Conservation (phyloP, 53 echinoderm and acorn worm genomes). For the Luidia sarsii region DNA sequence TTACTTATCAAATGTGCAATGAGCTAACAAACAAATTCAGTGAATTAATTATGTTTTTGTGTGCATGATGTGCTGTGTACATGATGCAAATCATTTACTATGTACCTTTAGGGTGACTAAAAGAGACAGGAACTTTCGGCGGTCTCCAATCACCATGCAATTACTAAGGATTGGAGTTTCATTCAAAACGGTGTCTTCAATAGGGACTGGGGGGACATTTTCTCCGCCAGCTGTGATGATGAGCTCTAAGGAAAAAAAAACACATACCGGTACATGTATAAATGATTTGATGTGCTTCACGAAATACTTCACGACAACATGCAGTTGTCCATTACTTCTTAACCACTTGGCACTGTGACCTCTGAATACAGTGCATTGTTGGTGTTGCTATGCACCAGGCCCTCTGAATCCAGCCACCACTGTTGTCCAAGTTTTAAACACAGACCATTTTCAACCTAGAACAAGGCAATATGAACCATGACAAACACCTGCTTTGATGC, state of each 20-base stretch:
- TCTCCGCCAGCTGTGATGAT: slow-evolving; percentile 99
- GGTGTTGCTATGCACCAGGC: no score
- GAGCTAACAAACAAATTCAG: not conserved
- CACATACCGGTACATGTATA: not conserved
- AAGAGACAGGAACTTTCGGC: slow-evolving; percentile 85
- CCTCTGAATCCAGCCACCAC: no score
- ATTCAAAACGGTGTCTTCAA: slow-evolving; percentile 85
- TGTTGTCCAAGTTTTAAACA: no score
- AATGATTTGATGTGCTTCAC: not conserved
- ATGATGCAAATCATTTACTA: no score
- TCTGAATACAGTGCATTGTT: no score
- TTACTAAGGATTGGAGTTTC: slow-evolving; percentile 85
- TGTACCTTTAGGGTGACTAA: slow-evolving; percentile 85
- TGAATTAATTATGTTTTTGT: no score
- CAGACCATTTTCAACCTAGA: no score
- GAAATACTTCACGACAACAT: not conserved
- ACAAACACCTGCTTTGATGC: no score
- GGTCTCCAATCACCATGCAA: slow-evolving; percentile 97
- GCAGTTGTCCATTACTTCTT: no score
- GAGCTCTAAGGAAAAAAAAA: slow-evolving; percentile 61
- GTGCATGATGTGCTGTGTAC: no score
- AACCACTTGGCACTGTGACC: no score
- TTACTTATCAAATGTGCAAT: not conserved
- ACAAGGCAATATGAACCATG: no score
- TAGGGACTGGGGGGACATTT: slow-evolving; percentile 96